A percentile compares a stretch with the other conserved stretches of the same genome.
These are phyloP conservation scores for Salminus brasiliensis DNA, from an alignment of 2,113 vertebrate genomes.

Conservation along the genomic window DNA sequence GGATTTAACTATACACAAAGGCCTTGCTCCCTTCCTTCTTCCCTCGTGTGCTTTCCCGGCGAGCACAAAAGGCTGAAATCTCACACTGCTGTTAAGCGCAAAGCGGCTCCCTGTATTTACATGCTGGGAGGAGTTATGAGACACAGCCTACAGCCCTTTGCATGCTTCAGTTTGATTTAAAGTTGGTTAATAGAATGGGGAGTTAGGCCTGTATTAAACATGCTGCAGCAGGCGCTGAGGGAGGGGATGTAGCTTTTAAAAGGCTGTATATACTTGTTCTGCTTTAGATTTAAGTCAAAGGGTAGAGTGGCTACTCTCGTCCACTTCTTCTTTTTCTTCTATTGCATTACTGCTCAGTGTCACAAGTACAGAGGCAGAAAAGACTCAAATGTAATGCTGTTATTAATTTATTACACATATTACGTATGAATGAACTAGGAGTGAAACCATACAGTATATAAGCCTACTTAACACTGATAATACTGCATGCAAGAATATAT, in stretches of 20 bases:
- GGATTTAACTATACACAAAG: constrained; percentile 9
- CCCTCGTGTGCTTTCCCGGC: neutral
- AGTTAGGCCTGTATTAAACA: neutral
- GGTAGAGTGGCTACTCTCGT: neutral
- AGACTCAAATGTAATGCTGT: neutral
- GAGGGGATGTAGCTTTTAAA: neutral
- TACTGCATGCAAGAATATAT: too few relatives aligned
- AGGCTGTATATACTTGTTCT: neutral
- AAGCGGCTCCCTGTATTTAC: neutral
- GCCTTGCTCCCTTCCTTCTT: constrained; percentile 24
- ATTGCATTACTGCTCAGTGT: too few relatives aligned
- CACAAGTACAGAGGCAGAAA: neutral
- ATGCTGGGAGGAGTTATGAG: constrained; percentile 17
- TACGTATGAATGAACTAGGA: too few relatives aligned
- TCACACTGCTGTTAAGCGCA: neutral
- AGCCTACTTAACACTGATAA: too few relatives aligned
- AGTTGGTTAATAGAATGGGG: neutral
- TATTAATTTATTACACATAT: too few relatives aligned
- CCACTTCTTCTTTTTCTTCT: neutral
- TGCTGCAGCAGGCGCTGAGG: neutral
- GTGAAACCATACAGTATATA: too few relatives aligned
- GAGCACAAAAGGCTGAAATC: constrained; percentile 8
- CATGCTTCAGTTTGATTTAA: constrained; percentile 16
- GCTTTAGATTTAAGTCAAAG: neutral
- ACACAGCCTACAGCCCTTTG: constrained; percentile 9